Conservation (phyloP, 2,888 invertebrate species). For the Craniophora ligustri region DNA sequence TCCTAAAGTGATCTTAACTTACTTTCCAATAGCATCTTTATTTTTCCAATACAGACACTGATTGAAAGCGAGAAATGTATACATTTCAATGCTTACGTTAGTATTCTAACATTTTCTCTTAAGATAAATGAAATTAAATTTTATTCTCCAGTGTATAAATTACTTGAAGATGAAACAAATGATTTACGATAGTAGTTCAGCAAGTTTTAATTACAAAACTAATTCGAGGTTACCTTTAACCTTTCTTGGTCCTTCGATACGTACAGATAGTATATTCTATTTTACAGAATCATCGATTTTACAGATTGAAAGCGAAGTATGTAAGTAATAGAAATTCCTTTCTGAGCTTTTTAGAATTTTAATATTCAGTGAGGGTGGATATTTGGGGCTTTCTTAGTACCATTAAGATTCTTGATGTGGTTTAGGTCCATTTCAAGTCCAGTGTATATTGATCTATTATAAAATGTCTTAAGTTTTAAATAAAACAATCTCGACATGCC, state of each 20-base stretch:
- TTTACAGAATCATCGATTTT: conserved; percentile 9
- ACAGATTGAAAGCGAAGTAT: conserved; percentile 21
- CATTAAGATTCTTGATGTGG: conserved; percentile 19
- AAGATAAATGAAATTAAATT: background rate
- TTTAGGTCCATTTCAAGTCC: background rate
- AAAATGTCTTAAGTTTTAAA: background rate
- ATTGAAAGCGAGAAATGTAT: no score
- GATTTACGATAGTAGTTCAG: background rate
- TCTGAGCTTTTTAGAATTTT: conserved; percentile 19
- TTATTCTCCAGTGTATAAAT: background rate
- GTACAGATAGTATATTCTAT: no score
- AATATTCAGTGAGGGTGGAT: conserved; percentile 21
- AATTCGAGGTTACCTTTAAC: background rate
- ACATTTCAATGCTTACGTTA: no score
- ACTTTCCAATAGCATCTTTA: no score
- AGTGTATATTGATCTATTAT: background rate
- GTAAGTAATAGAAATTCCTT: conserved; percentile 30
- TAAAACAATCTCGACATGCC: no score
- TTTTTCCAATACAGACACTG: no score
- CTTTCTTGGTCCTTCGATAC: conserved; percentile 7
- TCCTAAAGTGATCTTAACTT: no score
- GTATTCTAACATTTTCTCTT: background rate
- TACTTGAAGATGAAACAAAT: background rate
- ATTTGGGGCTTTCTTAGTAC: background rate
- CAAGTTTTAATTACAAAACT: conserved; percentile 2